Evolutionary conservation across 2,888 invertebrate genomes (phyloP), one percentile per base, ranked within the genome.

Genomic region (Tipula confusa): DNA sequence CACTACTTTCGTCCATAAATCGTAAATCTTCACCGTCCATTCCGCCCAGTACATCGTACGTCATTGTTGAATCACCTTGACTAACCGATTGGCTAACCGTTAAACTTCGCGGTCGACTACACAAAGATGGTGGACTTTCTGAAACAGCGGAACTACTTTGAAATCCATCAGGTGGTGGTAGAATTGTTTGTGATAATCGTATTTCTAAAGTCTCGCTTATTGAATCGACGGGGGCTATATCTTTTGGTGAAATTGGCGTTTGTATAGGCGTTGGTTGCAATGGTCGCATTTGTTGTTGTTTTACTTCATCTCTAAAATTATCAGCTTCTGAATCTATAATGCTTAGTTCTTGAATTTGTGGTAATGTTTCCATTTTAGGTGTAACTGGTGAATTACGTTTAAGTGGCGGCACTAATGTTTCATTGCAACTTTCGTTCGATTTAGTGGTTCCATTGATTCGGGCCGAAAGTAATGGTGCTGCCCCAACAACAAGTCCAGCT

Each of bases 1-100:
- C 92, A 31, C 96, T 96, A 88, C 96, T 96, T 88, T 97, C 97
- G 88, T 97, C 97, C 97, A 97, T 97, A 89, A 93, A 97, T 82
- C 95, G 92, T 83, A 97, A 90, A 89, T 97, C 97, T n/a, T 95
- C 95, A 84, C 94, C 95, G 87, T 96, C 96, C 89, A 96, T 91
- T 83, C 94, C 94, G 24, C 94, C 92, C 84, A 97, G 90, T 84
- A 95, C 92, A 88, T 96, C 96, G 87, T 94, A 96, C 43, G 93
- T 93, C 83, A 91, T 91, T 84, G 91, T 91, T 84, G 92, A 90
- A 83, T 92, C 91, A 87, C 92, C 92, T n/a, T 90, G 89, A 18
- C 89, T 88, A 3, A 36, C 82, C 5, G 33, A 24, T 83, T 83
- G 83, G 83, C 90, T 91, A 18, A 92, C 90, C 81, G 92, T 90